These are phyloP conservation scores for Acanthosepion esculentum DNA, from an alignment of 2,888 invertebrate genomes.

Conservation along the genomic window DNA sequence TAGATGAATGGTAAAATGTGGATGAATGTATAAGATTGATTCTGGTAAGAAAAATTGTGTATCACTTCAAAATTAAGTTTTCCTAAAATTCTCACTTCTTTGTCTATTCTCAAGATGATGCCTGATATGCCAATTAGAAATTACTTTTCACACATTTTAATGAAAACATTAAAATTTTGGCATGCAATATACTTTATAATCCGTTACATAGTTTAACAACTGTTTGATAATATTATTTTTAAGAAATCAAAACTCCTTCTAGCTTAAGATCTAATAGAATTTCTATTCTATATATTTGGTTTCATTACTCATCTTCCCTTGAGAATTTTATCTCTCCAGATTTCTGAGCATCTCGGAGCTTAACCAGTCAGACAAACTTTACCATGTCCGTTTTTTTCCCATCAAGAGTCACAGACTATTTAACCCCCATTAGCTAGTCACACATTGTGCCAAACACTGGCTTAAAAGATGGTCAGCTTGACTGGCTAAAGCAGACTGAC, in stretches of 20 bases:
- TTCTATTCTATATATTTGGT: background rate
- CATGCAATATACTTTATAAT: too few relatives aligned
- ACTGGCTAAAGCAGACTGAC: background rate
- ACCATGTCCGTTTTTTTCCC: background rate
- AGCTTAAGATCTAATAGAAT: background rate
- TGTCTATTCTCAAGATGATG: too few relatives aligned
- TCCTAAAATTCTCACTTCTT: too few relatives aligned
- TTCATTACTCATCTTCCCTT: background rate
- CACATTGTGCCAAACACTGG: conserved; percentile 11
- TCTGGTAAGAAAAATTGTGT: too few relatives aligned
- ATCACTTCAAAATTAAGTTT: too few relatives aligned
- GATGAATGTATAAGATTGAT: too few relatives aligned
- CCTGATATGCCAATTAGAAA: too few relatives aligned
- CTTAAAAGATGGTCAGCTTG: conserved; percentile 22
- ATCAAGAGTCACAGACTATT: conserved; percentile 21
- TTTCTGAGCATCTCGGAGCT: background rate
- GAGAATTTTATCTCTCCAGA: background rate
- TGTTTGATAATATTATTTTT: background rate
- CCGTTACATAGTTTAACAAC: too few relatives aligned
- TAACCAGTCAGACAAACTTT: background rate
- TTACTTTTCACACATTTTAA: too few relatives aligned
- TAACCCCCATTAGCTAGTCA: conserved; percentile 20
- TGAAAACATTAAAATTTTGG: too few relatives aligned
- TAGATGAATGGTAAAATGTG: too few relatives aligned
- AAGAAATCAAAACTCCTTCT: background rate